A percentile compares a stretch with the other conserved stretches of the same genome.
Conservation (phyloP, 2,888 invertebrate genomes). For the Priocnemis perturbator region DNA sequence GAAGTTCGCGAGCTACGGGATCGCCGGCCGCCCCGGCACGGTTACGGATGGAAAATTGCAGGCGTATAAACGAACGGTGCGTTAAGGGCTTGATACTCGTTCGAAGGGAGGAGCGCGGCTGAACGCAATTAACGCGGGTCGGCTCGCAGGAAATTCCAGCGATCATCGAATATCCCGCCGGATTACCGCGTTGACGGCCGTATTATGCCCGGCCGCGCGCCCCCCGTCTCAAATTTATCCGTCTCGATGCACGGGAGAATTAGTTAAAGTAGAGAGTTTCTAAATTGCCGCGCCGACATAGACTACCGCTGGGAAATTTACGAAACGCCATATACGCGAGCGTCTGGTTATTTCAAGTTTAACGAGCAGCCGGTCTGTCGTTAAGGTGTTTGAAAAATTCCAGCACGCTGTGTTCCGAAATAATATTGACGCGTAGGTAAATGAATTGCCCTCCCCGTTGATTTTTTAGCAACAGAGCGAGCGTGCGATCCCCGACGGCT, state of each 20-base stretch:
- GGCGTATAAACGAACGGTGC: background rate
- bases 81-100: slow-evolving; percentile 1
- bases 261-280: slow-evolving; percentile 17
- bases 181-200: no score
- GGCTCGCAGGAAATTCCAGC: no score
- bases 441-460: no score
- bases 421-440: background rate
- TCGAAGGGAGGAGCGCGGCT: no score
- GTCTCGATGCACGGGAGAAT: no score
- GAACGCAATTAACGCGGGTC: no score
- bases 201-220: no score
- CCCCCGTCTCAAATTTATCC: no score
- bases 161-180: no score
- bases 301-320: slow-evolving; percentile 27
- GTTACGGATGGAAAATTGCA: slow-evolving; percentile 8
- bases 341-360: slow-evolving; percentile 21
- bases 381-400: slow-evolving; percentile 18
- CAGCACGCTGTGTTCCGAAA: background rate
- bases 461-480: no score
- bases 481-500: no score
- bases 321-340: slow-evolving; percentile 17
- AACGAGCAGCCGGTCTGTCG: slow-evolving; percentile 13
- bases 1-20: no score
- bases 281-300: slow-evolving; percentile 25
- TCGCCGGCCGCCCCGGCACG: slow-evolving; percentile 10